These are phyloP conservation scores for Phragmatobia fuliginosa DNA, from an alignment of 2,888 invertebrate genomes.

Conservation along the genomic window DNA sequence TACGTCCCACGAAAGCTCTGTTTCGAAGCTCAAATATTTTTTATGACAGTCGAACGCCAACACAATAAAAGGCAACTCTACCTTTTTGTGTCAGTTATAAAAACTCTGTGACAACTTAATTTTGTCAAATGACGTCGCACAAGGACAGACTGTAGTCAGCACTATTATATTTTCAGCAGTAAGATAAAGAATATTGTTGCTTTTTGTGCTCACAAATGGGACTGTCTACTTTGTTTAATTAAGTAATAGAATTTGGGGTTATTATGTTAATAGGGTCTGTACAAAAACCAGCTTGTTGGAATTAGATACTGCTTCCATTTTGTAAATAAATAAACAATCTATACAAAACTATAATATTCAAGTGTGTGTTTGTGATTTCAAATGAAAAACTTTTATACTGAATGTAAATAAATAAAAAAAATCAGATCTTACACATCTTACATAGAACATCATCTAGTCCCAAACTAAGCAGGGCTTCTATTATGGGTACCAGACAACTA, in stretches of 20 bases:
- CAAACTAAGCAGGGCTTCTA: too few relatives aligned
- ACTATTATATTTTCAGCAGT: neutral
- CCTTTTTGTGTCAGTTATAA: neutral
- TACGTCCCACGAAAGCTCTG: neutral
- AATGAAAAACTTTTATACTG: too few relatives aligned
- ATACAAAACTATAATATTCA: too few relatives aligned
- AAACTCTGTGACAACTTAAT: neutral
- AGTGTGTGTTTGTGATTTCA: too few relatives aligned
- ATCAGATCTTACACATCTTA: too few relatives aligned
- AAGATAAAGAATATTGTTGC: neutral
- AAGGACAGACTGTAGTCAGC: neutral
- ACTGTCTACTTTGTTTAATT: constrained; percentile 4
- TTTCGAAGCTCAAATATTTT: neutral
- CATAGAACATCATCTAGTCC: too few relatives aligned
- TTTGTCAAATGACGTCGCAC: neutral
- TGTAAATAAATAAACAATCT: too few relatives aligned
- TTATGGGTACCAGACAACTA: too few relatives aligned
- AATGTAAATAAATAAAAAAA: too few relatives aligned
- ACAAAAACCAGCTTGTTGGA: neutral
- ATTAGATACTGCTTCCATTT: too few relatives aligned
- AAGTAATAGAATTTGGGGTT: neutral
- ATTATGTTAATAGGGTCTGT: neutral
- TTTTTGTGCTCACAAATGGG: neutral
- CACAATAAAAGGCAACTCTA: neutral
- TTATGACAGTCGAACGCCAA: neutral